phyloP scores from a whole-genome alignment of 2,113 vertebrate species.

The Lycaon pictus region DNA sequence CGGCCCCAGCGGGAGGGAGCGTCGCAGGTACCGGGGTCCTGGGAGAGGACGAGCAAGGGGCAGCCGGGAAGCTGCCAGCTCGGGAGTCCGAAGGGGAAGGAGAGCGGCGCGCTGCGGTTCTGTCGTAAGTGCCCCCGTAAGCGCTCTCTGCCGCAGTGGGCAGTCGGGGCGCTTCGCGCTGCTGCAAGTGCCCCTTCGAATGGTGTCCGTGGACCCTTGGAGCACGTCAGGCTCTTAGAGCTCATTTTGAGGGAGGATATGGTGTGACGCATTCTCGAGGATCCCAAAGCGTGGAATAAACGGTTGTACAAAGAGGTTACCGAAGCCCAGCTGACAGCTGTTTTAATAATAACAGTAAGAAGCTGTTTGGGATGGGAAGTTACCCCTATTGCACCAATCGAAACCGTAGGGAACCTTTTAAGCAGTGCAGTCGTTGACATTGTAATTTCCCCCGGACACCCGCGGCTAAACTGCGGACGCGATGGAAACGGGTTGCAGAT shows the following conservation, averaged over 20 bases:
- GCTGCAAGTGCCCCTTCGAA: neutral
- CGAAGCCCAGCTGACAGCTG: conserved; percentile 73
- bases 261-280: conserved; percentile 53
- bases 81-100: neutral
- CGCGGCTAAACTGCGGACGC: neutral
- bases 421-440: neutral
- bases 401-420: conserved; percentile 29
- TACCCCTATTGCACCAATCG: neutral
- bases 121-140: neutral
- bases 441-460: conserved; percentile 15
- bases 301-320: conserved; percentile 65
- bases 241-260: neutral
- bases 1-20: neutral
- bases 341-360: conserved; percentile 35
- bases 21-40: neutral
- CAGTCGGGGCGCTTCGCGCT: neutral
- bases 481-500: neutral
- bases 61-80: neutral
- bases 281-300: conserved; percentile 58
- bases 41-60: neutral
- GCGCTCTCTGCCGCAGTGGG: neutral
- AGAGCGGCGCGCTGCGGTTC: neutral
- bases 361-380: conserved; percentile 38
- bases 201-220: neutral
- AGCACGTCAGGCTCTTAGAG: neutral